Conservation (phyloP, 2,888 invertebrate genomes). For the Sesamia inferens region DNA sequence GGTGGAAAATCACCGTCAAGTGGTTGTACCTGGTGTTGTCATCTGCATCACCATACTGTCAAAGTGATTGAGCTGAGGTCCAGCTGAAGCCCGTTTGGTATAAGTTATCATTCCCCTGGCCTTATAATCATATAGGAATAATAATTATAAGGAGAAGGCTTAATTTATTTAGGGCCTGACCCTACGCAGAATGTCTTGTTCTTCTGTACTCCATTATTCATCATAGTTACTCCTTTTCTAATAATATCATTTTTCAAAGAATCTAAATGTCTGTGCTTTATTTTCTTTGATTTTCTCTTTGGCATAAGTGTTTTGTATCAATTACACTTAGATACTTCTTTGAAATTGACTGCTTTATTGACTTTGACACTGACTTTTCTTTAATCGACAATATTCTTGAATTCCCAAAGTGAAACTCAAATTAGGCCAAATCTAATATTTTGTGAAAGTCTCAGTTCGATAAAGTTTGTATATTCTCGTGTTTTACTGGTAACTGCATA, state of each 20-base stretch:
- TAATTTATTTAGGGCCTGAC: no score
- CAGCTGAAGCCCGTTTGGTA: not conserved
- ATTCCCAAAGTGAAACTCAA: not conserved
- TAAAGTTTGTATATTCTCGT: slow-evolving; percentile 27
- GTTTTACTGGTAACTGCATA: slow-evolving; percentile 18
- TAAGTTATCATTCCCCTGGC: not conserved
- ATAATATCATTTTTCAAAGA: no score
- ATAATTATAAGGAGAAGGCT: no score
- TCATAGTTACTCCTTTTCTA: no score
- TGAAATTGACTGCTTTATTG: not conserved
- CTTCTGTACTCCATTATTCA: no score
- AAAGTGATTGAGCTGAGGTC: no score
- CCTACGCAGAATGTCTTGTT: no score
- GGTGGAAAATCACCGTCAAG: not conserved
- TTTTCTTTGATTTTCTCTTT: not conserved
- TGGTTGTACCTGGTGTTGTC: not conserved
- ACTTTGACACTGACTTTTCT: not conserved
- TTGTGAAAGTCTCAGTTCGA: not conserved
- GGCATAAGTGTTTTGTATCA: not conserved
- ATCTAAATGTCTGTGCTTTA: no score
- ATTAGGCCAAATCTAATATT: slow-evolving; percentile 14
- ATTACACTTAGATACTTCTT: not conserved
- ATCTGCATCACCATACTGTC: not conserved
- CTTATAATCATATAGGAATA: not conserved
- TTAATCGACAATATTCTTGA: not conserved